Evolutionary conservation across 1,140 invertebrate species (phyloP).

Genomic region (Galendromus occidentalis): DNA sequence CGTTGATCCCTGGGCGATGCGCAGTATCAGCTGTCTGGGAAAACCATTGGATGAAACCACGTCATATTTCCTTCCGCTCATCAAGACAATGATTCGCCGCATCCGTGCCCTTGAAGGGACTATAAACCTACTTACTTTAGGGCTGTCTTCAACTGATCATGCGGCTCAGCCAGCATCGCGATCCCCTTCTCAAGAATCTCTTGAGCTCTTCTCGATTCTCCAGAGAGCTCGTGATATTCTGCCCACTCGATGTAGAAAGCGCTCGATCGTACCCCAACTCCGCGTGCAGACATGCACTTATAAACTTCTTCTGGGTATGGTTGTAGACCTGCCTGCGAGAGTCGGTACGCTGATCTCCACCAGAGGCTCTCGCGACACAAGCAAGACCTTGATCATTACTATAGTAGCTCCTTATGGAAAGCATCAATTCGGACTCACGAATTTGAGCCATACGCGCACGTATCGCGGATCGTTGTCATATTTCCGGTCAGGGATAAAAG

Average conservation of each 20-base stretch:
- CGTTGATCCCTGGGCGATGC: not conserved
- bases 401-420: too few relatives aligned
- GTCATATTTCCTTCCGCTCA: too few relatives aligned
- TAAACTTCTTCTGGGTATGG: conserved; percentile 2
- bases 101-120: too few relatives aligned
- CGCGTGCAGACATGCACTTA: not conserved
- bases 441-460: not conserved
- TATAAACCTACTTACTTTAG: not conserved
- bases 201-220: not conserved
- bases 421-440: not conserved
- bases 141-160: not conserved
- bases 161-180: not conserved
- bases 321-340: not conserved
- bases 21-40: not conserved
- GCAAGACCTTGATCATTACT: too few relatives aligned
- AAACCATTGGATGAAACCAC: too few relatives aligned
- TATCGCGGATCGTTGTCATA: conserved; percentile 7
- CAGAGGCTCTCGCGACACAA: too few relatives aligned
- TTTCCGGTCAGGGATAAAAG: not conserved
- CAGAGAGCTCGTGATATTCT: not conserved
- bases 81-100: too few relatives aligned
- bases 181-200: not conserved
- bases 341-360: too few relatives aligned
- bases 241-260: conserved; percentile 1
- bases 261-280: not conserved